A percentile compares a stretch with the other conserved stretches of the same genome.
phyloP scores from a whole-genome alignment of 2,113 vertebrate genomes.

The Noctilio leporinus region DNA sequence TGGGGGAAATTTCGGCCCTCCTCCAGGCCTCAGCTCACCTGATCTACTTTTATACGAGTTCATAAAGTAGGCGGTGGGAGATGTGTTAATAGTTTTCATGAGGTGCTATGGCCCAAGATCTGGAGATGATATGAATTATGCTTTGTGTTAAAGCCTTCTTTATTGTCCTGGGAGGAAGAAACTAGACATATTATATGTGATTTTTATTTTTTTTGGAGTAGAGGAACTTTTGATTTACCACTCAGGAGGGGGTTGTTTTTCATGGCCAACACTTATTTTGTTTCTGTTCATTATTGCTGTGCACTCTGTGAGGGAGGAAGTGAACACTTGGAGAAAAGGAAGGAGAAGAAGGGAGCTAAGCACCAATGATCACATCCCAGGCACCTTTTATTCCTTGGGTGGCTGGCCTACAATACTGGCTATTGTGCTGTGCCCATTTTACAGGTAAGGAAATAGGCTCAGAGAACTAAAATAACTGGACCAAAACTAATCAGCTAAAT shows the following conservation, averaged over 20 bases:
- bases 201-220: neutral
- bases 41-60: conserved; percentile 61
- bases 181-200: conserved; percentile 29
- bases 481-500: neutral
- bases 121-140: conserved; percentile 71
- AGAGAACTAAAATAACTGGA: neutral
- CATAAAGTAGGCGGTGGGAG: conserved; percentile 67
- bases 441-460: neutral
- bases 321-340: conserved; percentile 20
- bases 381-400: neutral
- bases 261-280: neutral
- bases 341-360: neutral
- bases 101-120: conserved; percentile 61
- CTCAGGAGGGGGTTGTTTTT: conserved; percentile 23
- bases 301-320: conserved; percentile 9
- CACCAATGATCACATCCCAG: neutral
- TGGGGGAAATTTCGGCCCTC: neutral
- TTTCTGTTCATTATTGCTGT: conserved; percentile 34
- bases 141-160: conserved; percentile 59
- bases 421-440: neutral
- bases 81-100: conserved; percentile 74
- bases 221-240: conserved; percentile 53
- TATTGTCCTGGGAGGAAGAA: conserved; percentile 54
- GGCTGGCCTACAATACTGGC: neutral
- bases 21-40: conserved; percentile 29